Conservation (phyloP, 2,888 invertebrate species). For the Torymus texanus region DNA sequence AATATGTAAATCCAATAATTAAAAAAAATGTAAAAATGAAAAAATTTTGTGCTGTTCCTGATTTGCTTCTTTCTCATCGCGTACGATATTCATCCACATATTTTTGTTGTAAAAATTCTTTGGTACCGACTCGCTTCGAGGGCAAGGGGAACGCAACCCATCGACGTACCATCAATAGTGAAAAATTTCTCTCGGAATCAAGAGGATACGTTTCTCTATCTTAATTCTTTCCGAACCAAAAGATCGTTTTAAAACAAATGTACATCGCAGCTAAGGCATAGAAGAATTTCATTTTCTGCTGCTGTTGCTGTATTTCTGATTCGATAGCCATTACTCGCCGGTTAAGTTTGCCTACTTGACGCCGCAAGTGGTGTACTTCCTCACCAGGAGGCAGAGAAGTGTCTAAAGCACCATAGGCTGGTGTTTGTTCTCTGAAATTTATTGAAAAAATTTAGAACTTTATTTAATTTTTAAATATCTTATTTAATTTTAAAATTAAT, state of each 20-base stretch:
- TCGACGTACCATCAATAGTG: slow-evolving; percentile 38
- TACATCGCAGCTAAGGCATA: slow-evolving; percentile 91
- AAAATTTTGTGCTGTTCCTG: slow-evolving; percentile 35
- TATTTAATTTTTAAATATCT: no score
- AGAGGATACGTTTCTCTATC: not conserved
- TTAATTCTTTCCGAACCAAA: slow-evolving; percentile 85
- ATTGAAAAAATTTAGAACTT: no score
- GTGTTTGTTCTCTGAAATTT: slow-evolving; percentile 80
- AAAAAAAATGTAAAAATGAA: slow-evolving; percentile 33
- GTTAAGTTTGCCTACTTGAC: slow-evolving; percentile 91
- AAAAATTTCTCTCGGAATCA: slow-evolving; percentile 14
- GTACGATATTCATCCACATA: not conserved
- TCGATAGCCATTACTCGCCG: slow-evolving; percentile 91
- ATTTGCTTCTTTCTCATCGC: slow-evolving; percentile 12
- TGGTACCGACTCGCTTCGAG: slow-evolving; percentile 35
- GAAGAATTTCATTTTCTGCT: slow-evolving; percentile 90
- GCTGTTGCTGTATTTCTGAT: slow-evolving; percentile 87
- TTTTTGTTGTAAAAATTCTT: slow-evolving; percentile 19
- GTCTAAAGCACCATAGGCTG: slow-evolving; percentile 73
- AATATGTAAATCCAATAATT: slow-evolving; percentile 17
- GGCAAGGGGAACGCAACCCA: slow-evolving; percentile 2
- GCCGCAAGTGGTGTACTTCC: slow-evolving; percentile 88
- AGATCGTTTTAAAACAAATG: slow-evolving; percentile 88
- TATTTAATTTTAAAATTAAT: no score
- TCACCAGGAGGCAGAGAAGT: slow-evolving; percentile 78